Base-by-base conservation (phyloP, 2,797 vertebrate genomes). In the Poecilia velifera region DNA sequence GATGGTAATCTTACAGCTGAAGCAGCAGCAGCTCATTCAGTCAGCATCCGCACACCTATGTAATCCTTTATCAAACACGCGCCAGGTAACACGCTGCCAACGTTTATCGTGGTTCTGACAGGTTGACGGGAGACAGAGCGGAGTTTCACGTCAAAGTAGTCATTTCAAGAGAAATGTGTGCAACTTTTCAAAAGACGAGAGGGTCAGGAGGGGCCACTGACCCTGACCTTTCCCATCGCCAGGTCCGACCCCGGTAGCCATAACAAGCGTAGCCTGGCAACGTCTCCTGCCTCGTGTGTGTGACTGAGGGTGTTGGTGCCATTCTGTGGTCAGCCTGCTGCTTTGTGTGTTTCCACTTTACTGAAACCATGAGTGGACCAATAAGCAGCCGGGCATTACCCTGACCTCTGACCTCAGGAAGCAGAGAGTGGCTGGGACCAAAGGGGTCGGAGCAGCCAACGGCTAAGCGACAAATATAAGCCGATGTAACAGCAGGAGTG, bases 271-370 rank as follows among this genome's bases (percentile, higher is more conserved):
- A 70, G 81, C 74, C 64, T 28, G 28, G 49, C 74, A 80, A n/a
- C 64, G 72, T 87, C 84, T 78, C 46, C 72, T 72, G 73, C 59
- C n/a, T 81, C 84, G 82, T 76, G 82, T 59, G 62, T 64, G 81
- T 87, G 85, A 51, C 20, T 22, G 7, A 22, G 20, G 49, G 20
- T 51, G 49, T 86, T 88, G 86, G 88, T 88, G 87, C 81, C 76
- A 73, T 55, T 13, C 77, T 83, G 85, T 78, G 79, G 83, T 84
- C 86, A 73, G 80, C 87, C 87, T 91, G 89, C 91, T 90, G 91
- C 92, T 91, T 91, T 77, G 89, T 85, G 86, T 79, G 87, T 79
- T 77, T 74, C 84, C 83, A 93, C 92, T 94, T 92, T 86, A 72
- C 77, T 74, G 83, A 86, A 86, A 76, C 88, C 80, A 82, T 78